Percentiles rank a stretch among this genome's conserved stretches.
These are phyloP conservation scores for Pionites leucogaster DNA, from an alignment of 2,113 vertebrate species.

Conservation along the genomic window DNA sequence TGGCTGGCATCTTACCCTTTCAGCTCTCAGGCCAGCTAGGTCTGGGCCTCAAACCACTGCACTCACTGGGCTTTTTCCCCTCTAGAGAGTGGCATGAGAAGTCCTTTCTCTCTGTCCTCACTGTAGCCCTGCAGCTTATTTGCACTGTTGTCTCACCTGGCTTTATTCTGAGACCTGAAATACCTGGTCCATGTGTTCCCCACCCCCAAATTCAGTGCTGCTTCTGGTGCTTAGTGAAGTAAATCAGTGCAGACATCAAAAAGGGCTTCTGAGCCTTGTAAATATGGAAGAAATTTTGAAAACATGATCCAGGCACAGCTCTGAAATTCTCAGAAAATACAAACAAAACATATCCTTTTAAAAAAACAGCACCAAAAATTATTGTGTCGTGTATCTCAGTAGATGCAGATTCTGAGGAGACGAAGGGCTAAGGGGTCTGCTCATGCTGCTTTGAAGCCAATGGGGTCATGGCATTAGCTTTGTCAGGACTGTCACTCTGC, in stretches of 20 bases:
- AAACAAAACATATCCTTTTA: neutral
- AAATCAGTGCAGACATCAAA: neutral
- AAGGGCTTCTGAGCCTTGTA: neutral
- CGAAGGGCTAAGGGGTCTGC: neutral
- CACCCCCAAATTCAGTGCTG: neutral
- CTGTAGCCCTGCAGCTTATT: neutral
- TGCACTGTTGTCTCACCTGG: neutral
- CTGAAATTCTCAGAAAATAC: neutral
- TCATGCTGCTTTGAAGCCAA: neutral
- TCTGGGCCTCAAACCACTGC: neutral
- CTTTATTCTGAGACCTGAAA: neutral
- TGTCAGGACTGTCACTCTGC: neutral
- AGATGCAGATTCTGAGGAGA: neutral
- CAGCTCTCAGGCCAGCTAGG: neutral
- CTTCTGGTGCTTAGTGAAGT: neutral
- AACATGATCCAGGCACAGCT: rapidly evolving
- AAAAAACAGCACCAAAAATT: neutral
- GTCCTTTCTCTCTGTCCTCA: neutral
- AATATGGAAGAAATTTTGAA: neutral
- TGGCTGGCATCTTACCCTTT: neutral
- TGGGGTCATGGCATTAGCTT: neutral
- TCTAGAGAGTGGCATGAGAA: neutral
- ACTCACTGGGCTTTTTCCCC: neutral
- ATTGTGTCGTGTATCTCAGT: neutral
- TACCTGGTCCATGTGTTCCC: neutral